Evolutionary conservation across 2,888 invertebrate species (phyloP).

Genomic region (Anarsia innoxiella): DNA sequence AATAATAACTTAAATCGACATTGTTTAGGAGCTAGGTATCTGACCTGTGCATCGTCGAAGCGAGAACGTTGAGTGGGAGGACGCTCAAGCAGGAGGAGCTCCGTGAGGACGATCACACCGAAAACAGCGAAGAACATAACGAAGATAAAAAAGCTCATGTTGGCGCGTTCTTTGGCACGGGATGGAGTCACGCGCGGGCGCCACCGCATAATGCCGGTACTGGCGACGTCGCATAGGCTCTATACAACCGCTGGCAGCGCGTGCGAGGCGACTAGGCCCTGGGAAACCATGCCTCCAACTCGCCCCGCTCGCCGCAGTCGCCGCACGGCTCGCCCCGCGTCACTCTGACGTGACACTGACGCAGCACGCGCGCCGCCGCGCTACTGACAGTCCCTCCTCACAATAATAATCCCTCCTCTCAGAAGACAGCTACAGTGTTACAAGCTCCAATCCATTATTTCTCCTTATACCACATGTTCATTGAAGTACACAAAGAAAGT

Average conservation of each 20-base stretch:
- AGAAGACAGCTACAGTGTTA: too few species aligned
- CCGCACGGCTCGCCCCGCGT: conserved; percentile 1
- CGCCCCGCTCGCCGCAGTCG: not conserved
- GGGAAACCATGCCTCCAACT: too few species aligned
- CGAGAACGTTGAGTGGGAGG: conserved; percentile 61
- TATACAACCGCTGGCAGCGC: conserved; percentile 6
- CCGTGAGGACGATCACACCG: conserved; percentile 89
- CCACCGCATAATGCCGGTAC: conserved; percentile 64
- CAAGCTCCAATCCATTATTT: conserved; percentile 21
- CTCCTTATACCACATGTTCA: not conserved
- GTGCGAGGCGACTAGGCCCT: not conserved
- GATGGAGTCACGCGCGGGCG: conserved; percentile 63
- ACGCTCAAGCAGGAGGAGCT: conserved; percentile 70
- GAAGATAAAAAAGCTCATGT: conserved; percentile 92
- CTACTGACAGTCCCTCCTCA: conserved; percentile 10
- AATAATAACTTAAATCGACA: too few species aligned
- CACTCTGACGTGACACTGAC: not conserved
- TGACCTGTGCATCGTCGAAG: conserved; percentile 82
- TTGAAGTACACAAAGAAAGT: too few species aligned
- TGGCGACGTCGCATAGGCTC: conserved; percentile 44
- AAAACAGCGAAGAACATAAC: conserved; percentile 93
- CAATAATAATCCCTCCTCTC: conserved; percentile 14
- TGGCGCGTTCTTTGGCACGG: conserved; percentile 85
- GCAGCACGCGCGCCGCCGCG: conserved; percentile 10
- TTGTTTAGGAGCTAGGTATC: too few species aligned